Percentiles rank a stretch among this genome's conserved stretches.
Evolutionary conservation across 2,888 invertebrate species (phyloP).

Genomic region (Zaprionus lineosus): DNA sequence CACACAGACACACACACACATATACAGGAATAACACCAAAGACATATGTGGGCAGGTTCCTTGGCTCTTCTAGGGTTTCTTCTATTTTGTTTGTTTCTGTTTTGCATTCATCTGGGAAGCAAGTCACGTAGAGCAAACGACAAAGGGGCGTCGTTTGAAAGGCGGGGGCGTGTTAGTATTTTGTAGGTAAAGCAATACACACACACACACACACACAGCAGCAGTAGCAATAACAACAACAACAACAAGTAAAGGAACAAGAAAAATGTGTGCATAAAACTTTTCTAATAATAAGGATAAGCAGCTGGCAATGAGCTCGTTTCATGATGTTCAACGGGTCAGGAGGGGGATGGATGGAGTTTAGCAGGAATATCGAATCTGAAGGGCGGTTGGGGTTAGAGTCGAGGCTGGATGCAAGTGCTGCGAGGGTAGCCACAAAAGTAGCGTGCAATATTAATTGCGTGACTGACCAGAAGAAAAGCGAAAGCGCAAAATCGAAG

Average conservation of each 20-base stretch:
- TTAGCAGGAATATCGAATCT: no score
- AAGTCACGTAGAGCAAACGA: conserved; percentile 50
- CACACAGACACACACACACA: conserved; percentile 9
- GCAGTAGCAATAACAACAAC: conserved; percentile 21
- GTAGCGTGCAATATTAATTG: conserved; percentile 76
- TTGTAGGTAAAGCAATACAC: conserved; percentile 38
- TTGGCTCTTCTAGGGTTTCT: conserved; percentile 22
- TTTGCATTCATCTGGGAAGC: conserved; percentile 70
- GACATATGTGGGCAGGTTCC: conserved; percentile 11
- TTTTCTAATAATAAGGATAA: conserved; percentile 76
- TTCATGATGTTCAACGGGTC: conserved; percentile 3
- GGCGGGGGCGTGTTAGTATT: conserved; percentile 32
- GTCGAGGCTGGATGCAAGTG: conserved; percentile 2
- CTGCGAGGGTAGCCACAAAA: conserved; percentile 27
- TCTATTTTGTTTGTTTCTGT: conserved; percentile 41
- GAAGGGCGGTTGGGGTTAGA: not conserved
- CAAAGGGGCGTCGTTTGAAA: conserved; percentile 18
- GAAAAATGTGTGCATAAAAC: conserved; percentile 77
- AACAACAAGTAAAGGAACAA: conserved; percentile 42
- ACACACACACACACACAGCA: conserved; percentile 7
- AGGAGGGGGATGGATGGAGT: not conserved
- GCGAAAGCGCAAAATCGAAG: conserved; percentile 40
- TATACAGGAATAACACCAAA: not conserved
- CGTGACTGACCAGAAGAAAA: conserved; percentile 65
- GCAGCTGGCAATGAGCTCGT: conserved; percentile 58